These are phyloP conservation scores for Ptilonorhynchus violaceus DNA, from an alignment of 2,113 vertebrate genomes.

Conservation along the genomic window DNA sequence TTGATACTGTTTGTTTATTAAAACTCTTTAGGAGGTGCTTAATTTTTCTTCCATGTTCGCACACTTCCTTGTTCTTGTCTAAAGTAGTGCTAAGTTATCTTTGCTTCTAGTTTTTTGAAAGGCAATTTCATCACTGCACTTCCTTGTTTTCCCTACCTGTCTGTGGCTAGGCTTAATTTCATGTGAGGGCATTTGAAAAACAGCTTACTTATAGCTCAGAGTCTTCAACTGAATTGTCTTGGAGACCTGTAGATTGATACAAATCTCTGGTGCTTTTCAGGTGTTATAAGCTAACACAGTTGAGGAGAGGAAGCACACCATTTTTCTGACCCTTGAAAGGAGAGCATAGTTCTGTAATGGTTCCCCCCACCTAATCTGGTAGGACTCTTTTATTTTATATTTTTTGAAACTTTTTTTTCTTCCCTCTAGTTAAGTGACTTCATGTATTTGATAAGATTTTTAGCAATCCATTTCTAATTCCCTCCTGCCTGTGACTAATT, in stretches of 20 bases:
- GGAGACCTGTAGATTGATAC: background rate
- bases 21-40: background rate
- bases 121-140: background rate
- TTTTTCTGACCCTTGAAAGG: constrained; percentile 28
- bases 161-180: background rate
- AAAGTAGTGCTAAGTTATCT: background rate
- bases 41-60: background rate
- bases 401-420: background rate
- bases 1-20: background rate
- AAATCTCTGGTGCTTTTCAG: constrained; percentile 37
- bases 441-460: background rate
- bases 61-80: background rate
- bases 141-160: background rate
- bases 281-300: background rate
- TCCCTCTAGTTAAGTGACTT: background rate
- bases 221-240: background rate
- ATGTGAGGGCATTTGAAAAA: background rate
- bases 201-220: background rate
- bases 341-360: constrained; percentile 34
- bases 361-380: constrained; percentile 13
- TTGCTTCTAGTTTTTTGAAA: background rate
- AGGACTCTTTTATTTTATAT: constrained; percentile 12
- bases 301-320: constrained; percentile 2
- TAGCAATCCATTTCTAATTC: background rate
- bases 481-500: background rate